Base-by-base conservation (phyloP, 2,113 vertebrate genomes). In the Phalacrocorax pelagicus region DNA sequence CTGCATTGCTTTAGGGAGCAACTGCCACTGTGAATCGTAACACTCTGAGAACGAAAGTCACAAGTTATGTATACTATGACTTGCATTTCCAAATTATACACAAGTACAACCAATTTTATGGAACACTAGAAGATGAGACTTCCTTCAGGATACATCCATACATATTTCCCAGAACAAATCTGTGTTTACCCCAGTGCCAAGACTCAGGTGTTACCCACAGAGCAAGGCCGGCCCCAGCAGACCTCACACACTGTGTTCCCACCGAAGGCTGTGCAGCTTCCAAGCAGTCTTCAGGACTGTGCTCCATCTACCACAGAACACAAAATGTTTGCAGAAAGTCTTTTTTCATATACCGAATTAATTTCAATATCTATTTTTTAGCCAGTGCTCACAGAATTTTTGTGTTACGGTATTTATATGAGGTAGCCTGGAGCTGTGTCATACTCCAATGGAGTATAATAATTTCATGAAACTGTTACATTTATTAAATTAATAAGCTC, bases 1-100 rank as follows among this genome's bases (percentile, higher is more conserved):
- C 73, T 81, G 85, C 88, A 71, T 26, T 67, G 88, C 91, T 96
- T 84, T 32, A 94, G 92, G 86, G 73, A 94, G 36, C 57, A 75
- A 89, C 77, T 84, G 86, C 83, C 91, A 72, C 70, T 58, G 38
- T 62, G 55, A 87, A 91, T 91, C 92, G 84, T 27, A 92, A 72
- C 69, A 49, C 40, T 44, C 40, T 2, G 52, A 59, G 46, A 58
- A 79, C n/a, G 67, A 66, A 88, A 87, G 65, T 73, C 90, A 57
- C 72, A 78, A 72, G 65, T 61, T 75, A 26, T 1, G 3, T 40
- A 74, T 57, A 75, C 69, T 23, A 75, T 40, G 54, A 91, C 91
- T 79, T 87, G 70, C 86, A 87, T 91, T 96, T 92, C 63, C 80
- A 54, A 94, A 91, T 40, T 29, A 26, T 7, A 72, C 3, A 2